phyloP scores from a whole-genome alignment of 2,888 invertebrate genomes.

The Dynastes grantii region DNA sequence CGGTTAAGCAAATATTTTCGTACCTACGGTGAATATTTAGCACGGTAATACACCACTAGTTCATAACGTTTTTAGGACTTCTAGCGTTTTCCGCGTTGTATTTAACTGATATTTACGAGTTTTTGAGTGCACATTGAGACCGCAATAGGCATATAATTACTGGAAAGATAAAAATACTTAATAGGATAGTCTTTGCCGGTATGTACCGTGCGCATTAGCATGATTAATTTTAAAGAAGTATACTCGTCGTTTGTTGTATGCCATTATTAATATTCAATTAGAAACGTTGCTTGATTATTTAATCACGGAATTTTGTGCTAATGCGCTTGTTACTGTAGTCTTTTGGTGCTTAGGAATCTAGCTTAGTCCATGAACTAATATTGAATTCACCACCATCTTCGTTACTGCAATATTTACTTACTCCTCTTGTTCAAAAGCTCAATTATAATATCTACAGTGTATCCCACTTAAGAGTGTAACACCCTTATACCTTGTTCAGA shows the following conservation, averaged over 20 bases:
- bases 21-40: neutral
- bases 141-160: conserved; percentile 32
- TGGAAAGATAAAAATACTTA: conserved; percentile 26
- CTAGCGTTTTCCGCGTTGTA: conserved; percentile 3
- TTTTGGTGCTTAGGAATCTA: neutral
- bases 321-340: neutral
- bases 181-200: conserved; percentile 15
- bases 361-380: too few relatives aligned
- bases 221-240: conserved; percentile 15
- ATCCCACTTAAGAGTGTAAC: too few relatives aligned
- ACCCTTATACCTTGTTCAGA: too few relatives aligned
- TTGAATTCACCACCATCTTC: too few relatives aligned
- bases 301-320: conserved; percentile 11
- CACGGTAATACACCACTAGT: neutral
- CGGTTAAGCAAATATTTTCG: neutral
- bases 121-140: conserved; percentile 11
- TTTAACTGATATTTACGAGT: conserved; percentile 35
- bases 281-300: conserved; percentile 33
- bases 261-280: conserved; percentile 44
- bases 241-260: conserved; percentile 14
- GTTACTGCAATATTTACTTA: too few relatives aligned
- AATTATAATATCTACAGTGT: too few relatives aligned
- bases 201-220: conserved; percentile 15
- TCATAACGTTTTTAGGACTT: conserved; percentile 11
- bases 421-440: too few relatives aligned